Conservation (phyloP, 2,113 vertebrate species). For the Ceyx margarethae region DNA sequence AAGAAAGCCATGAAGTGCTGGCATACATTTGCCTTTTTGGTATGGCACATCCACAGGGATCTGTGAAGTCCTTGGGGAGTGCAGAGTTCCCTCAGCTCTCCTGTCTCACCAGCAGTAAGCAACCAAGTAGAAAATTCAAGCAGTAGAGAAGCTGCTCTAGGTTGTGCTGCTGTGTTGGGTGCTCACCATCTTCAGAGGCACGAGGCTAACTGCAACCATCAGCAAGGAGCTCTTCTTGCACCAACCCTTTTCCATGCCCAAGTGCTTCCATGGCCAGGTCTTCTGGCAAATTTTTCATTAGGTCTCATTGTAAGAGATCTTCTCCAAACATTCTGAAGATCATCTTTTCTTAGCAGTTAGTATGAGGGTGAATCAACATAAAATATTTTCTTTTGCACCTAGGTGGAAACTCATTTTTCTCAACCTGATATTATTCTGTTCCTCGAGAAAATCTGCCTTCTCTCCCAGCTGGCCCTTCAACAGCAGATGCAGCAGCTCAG, state of each 20-base stretch:
- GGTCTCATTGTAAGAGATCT: not conserved
- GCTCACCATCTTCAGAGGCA: not conserved
- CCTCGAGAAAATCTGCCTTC: not conserved
- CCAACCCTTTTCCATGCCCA: not conserved
- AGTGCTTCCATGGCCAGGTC: not conserved
- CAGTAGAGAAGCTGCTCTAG: not conserved
- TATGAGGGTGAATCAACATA: not conserved
- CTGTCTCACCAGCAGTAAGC: not conserved
- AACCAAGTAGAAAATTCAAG: not conserved
- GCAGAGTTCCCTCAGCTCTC: not conserved
- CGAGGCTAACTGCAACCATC: accelerated
- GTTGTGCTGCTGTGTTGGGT: not conserved
- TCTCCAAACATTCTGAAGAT: not conserved
- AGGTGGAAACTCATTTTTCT: not conserved
- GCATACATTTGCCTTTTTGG: not conserved
- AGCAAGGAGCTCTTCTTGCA: not conserved
- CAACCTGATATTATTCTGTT: not conserved
- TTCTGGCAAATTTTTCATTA: not conserved
- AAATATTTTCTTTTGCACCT: not conserved
- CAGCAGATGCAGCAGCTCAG: not conserved
- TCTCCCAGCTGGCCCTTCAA: not conserved
- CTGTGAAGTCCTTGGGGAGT: not conserved
- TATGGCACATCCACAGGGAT: not conserved
- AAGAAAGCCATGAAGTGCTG: not conserved
- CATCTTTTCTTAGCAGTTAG: not conserved